Evolutionary conservation across 2,113 vertebrate species (phyloP).

Genomic region (Ardeotis arabs): DNA sequence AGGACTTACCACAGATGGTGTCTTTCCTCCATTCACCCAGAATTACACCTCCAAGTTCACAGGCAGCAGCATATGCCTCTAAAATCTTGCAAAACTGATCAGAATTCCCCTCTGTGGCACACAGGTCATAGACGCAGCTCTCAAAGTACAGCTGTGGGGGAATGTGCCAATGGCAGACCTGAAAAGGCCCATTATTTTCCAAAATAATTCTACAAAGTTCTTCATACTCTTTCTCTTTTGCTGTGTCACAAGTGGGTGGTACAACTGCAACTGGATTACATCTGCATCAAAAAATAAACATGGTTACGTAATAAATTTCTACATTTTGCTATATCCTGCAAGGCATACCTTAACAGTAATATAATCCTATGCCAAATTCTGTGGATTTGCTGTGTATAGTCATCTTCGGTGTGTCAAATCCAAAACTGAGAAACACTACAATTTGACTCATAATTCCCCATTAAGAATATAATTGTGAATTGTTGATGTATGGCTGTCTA

Average conservation of each 20-base stretch:
- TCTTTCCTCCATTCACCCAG: conserved; percentile 77
- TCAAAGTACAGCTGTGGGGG: conserved; percentile 73
- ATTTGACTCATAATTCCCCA: not conserved
- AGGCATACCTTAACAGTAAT: not conserved
- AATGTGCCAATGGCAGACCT: conserved; percentile 71
- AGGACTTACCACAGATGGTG: conserved; percentile 79
- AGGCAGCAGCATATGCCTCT: conserved; percentile 72
- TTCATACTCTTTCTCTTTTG: conserved; percentile 55
- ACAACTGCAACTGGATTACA: conserved; percentile 32
- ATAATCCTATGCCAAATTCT: not conserved
- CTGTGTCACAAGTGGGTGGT: conserved; percentile 1
- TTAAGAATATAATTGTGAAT: not conserved
- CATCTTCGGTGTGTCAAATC: not conserved
- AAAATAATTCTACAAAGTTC: conserved; percentile 50
- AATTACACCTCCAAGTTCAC: conserved; percentile 72
- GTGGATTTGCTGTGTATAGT: not conserved
- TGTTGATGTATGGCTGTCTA: not conserved
- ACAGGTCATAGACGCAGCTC: conserved; percentile 78
- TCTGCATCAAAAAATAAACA: not conserved
- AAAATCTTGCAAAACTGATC: conserved; percentile 74
- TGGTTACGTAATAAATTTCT: not conserved
- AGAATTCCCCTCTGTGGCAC: conserved; percentile 62
- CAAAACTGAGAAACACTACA: not conserved
- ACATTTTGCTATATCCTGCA: not conserved
- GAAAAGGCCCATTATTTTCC: conserved; percentile 71